Evolutionary conservation across 2,888 invertebrate species (phyloP).

Genomic region (Prionchulus punctatus): DNA sequence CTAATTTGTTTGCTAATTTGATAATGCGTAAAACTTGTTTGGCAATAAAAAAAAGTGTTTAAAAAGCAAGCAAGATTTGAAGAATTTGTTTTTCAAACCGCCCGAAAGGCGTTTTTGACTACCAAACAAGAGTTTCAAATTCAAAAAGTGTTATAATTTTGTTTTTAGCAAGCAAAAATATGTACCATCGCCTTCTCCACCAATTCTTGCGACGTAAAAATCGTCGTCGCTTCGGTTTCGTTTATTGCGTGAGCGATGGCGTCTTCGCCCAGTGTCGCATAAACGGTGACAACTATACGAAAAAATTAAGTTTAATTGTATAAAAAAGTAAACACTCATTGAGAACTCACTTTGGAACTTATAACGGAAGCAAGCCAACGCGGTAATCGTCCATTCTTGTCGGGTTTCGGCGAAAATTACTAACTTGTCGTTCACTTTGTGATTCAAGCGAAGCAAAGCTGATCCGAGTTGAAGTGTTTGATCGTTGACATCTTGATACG

Average conservation of each 20-base stretch:
- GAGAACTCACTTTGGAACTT: constrained; percentile 54
- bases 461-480: constrained; percentile 60
- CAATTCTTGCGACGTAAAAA: constrained; percentile 79
- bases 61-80: too few species aligned
- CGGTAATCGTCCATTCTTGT: constrained; percentile 92
- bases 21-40: too few species aligned
- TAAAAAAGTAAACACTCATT: too few species aligned
- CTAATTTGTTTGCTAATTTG: too few species aligned
- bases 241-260: constrained; percentile 89
- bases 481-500: constrained; percentile 58
- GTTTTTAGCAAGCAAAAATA: too few species aligned
- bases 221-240: constrained; percentile 80
- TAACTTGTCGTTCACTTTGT: constrained; percentile 54
- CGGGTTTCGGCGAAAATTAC: constrained; percentile 92
- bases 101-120: too few species aligned
- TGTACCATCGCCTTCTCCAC: constrained; percentile 58
- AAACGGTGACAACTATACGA: constrained; percentile 69
- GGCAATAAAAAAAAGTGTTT: too few species aligned
- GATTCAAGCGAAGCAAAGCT: constrained; percentile 64
- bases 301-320: too few species aligned
- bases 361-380: constrained; percentile 86
- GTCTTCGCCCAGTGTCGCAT: constrained; percentile 88
- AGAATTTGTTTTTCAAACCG: too few species aligned
- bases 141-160: too few species aligned
- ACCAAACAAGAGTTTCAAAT: too few species aligned